Percentiles rank a stretch among this genome's conserved stretches.
phyloP scores from a whole-genome alignment of 2,113 vertebrate genomes.

The Fulmarus glacialis region DNA sequence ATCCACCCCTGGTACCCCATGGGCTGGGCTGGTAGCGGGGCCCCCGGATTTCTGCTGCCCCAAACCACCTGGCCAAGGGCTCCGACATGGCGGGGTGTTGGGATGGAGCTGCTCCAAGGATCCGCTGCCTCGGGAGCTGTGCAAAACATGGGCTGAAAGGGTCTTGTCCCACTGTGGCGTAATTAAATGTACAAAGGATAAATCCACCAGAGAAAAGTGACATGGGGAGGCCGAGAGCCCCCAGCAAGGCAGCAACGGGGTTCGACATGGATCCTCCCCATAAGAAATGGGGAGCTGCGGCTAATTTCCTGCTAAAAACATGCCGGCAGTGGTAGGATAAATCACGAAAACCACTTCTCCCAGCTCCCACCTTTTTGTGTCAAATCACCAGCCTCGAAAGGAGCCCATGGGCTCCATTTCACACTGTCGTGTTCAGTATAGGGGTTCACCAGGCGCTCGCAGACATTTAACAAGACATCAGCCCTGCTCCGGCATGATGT shows the following conservation, averaged over 20 bases:
- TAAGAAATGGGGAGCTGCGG: neutral
- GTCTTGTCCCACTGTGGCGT: rapidly evolving
- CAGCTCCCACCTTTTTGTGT: rapidly evolving
- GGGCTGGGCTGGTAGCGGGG: neutral
- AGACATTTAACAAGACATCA: neutral
- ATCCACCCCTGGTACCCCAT: rapidly evolving
- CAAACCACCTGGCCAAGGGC: neutral
- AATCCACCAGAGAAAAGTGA: neutral
- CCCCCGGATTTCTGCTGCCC: neutral
- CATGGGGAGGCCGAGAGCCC: rapidly evolving
- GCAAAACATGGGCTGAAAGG: neutral
- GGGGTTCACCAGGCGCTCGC: rapidly evolving
- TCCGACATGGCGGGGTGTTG: rapidly evolving
- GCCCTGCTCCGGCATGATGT: neutral
- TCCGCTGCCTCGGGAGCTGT: rapidly evolving
- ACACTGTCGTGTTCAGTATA: rapidly evolving
- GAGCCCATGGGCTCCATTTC: rapidly evolving
- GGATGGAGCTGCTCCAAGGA: neutral
- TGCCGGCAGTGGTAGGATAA: too few species aligned
- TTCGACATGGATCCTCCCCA: rapidly evolving
- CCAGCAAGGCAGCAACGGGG: neutral
- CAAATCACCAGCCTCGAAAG: rapidly evolving
- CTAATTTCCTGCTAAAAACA: neutral
- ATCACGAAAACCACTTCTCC: neutral
- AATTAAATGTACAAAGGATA: neutral